Conservation (phyloP, 2,113 vertebrate genomes). For the Nipponia nippon region DNA sequence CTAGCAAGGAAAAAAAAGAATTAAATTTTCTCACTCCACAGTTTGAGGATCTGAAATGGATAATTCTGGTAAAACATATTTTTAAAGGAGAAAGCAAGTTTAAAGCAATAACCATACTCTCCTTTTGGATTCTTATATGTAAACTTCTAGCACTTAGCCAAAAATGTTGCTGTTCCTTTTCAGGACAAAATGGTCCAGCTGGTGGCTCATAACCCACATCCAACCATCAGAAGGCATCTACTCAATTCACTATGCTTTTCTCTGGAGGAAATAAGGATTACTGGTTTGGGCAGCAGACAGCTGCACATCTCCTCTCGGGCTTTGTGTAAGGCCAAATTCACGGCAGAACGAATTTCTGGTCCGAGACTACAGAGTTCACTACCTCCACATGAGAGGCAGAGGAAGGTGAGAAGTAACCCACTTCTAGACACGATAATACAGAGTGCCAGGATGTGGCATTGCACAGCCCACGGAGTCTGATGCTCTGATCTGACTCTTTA, state of each 20-base stretch:
- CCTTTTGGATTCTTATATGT: background rate
- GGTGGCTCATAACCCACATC: background rate
- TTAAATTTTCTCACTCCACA: background rate
- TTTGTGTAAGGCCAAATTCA: background rate
- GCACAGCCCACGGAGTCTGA: background rate
- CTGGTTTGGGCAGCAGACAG: background rate
- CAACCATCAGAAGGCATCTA: background rate
- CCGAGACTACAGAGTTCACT: background rate
- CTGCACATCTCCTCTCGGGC: background rate
- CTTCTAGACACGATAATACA: background rate
- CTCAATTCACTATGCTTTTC: background rate
- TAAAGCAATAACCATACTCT: background rate
- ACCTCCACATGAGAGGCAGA: fast-evolving
- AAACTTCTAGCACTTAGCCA: background rate
- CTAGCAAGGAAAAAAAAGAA: background rate
- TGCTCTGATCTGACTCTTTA: background rate
- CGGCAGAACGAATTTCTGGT: background rate
- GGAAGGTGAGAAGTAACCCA: background rate
- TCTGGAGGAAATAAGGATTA: background rate
- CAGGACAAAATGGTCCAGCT: background rate
- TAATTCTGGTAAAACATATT: background rate
- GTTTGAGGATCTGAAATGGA: background rate
- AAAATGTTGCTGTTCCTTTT: background rate
- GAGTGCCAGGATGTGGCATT: background rate
- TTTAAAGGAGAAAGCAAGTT: background rate